A percentile compares a stretch with the other conserved stretches of the same genome.
Evolutionary conservation across 2,888 invertebrate species (phyloP).

Genomic region (Cataglyphis albicans): DNA sequence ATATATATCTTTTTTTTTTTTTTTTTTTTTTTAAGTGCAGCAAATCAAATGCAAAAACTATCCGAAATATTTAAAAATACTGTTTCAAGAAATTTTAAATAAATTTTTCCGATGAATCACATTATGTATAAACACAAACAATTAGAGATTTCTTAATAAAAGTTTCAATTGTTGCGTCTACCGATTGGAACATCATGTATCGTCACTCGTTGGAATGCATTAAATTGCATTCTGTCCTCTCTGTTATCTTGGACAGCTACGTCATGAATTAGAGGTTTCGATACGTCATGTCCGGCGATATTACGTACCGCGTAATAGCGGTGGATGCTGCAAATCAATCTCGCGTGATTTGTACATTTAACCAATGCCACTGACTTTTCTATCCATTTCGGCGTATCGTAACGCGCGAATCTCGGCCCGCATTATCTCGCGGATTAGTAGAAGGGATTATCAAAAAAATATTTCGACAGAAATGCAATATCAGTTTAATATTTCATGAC

Average conservation of each 20-base stretch:
- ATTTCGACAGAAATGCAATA: neutral
- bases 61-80: neutral
- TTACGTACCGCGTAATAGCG: slow-evolving; percentile 30
- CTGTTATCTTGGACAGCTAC: slow-evolving; percentile 50
- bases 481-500: slow-evolving; percentile 1
- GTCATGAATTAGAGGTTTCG: slow-evolving; percentile 51
- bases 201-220: slow-evolving; percentile 23
- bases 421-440: neutral
- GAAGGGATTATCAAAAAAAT: neutral
- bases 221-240: slow-evolving; percentile 39
- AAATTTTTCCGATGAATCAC: neutral
- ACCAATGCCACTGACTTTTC: neutral
- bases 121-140: neutral
- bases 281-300: slow-evolving; percentile 38
- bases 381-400: slow-evolving; percentile 1
- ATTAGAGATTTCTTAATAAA: neutral
- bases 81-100: neutral
- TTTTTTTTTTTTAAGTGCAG: neutral
- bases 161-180: neutral
- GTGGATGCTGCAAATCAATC: slow-evolving; percentile 39
- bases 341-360: slow-evolving; percentile 46
- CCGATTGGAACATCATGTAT: neutral
- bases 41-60: neutral
- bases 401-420: neutral
- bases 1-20: too few relatives aligned